These are phyloP conservation scores for Antennarius maculatus DNA, from an alignment of 2,797 vertebrate species.

Conservation along the genomic window DNA sequence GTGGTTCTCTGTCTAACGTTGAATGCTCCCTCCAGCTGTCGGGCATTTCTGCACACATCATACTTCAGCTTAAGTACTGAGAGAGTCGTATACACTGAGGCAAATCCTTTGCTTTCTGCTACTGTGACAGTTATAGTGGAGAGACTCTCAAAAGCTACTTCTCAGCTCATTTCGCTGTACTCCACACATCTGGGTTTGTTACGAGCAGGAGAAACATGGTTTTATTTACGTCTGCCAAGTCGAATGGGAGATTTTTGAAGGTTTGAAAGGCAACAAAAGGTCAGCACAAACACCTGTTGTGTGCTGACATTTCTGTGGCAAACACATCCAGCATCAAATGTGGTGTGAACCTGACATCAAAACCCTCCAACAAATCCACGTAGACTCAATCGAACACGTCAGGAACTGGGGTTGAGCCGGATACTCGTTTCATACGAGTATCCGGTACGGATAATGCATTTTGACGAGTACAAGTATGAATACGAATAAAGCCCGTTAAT, in stretches of 20 bases:
- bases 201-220: neutral
- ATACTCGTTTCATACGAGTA: too few relatives aligned
- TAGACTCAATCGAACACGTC: neutral
- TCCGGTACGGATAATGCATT: too few relatives aligned
- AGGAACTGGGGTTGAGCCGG: too few relatives aligned
- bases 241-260: neutral
- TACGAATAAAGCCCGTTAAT: too few relatives aligned
- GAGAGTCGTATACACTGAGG: conserved; percentile 2
- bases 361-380: neutral
- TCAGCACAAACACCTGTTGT: conserved; percentile 17
- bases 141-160: conserved; percentile 8
- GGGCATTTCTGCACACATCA: conserved; percentile 3
- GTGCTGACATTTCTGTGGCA: conserved; percentile 29
- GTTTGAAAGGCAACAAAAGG: conserved; percentile 21
- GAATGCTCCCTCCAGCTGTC: conserved; percentile 40
- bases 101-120: conserved; percentile 13
- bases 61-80: conserved; percentile 1
- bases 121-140: neutral
- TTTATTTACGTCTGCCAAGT: neutral
- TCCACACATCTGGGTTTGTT: neutral
- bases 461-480: too few relatives aligned
- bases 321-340: conserved; percentile 6
- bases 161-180: neutral
- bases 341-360: conserved; percentile 24
- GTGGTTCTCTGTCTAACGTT: conserved; percentile 32